These are phyloP conservation scores for Natrix natrix DNA, from an alignment of 2,797 vertebrate species.

Conservation along the genomic window DNA sequence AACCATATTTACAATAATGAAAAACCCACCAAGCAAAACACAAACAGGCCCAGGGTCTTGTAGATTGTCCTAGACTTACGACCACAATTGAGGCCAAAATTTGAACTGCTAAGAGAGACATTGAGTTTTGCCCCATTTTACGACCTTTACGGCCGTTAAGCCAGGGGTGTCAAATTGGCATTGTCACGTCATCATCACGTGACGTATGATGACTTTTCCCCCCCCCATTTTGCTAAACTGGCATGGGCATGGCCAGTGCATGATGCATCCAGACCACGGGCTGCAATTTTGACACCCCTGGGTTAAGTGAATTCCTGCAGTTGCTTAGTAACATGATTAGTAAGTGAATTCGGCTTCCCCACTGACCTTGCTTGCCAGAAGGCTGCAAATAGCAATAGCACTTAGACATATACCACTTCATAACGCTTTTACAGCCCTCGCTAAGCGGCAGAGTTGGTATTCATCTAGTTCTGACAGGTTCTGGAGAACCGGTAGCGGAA, in stretches of 20 bases:
- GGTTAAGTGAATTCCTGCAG: not conserved
- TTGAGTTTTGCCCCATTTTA: not conserved
- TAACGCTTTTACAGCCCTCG: too few relatives aligned
- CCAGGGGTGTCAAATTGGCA: too few relatives aligned
- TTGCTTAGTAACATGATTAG: not conserved
- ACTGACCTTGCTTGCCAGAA: not conserved
- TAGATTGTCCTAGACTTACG: not conserved
- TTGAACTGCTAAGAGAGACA: not conserved
- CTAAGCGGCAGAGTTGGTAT: too few relatives aligned
- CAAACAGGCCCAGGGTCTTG: not conserved
- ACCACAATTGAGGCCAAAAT: not conserved
- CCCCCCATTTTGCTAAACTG: accelerated
- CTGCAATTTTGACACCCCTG: too few relatives aligned
- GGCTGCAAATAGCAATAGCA: too few relatives aligned
- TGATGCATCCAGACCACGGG: accelerated
- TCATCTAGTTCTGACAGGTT: too few relatives aligned
- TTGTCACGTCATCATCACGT: too few relatives aligned
- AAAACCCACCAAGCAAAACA: not conserved
- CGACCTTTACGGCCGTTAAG: not conserved
- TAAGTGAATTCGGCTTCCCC: not conserved
- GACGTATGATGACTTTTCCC: accelerated
- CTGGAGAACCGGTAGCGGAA: too few relatives aligned
- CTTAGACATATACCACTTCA: too few relatives aligned
- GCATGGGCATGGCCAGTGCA: too few relatives aligned
- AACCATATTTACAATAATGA: not conserved